Evolutionary conservation across 2,113 vertebrate genomes (phyloP).

Genomic region (Syrmaticus mikado): DNA sequence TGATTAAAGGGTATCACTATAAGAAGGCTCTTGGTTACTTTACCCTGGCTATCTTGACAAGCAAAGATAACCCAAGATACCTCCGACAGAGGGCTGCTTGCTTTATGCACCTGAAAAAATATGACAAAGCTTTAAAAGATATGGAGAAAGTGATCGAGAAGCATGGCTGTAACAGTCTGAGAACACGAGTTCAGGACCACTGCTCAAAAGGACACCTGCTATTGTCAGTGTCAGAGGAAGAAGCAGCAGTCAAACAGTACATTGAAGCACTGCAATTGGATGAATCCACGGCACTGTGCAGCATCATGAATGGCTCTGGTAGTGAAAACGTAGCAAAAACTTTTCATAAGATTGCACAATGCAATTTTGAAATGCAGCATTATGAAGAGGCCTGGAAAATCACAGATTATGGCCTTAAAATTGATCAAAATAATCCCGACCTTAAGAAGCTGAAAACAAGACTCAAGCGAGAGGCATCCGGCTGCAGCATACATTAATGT

Average conservation of each 20-base stretch:
- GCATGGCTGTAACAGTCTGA: constrained; percentile 33
- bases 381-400: constrained; percentile 83
- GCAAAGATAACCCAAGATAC: constrained; percentile 47
- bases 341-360: constrained; percentile 79
- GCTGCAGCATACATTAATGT: constrained; percentile 86
- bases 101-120: constrained; percentile 78
- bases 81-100: constrained; percentile 84
- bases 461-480: constrained; percentile 81
- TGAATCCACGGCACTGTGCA: constrained; percentile 68
- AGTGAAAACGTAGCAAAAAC: constrained; percentile 62
- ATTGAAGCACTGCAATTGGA: constrained; percentile 82
- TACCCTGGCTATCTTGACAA: constrained; percentile 81
- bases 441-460: constrained; percentile 84
- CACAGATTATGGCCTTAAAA: constrained; percentile 81
- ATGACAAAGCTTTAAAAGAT: constrained; percentile 80
- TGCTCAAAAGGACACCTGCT: constrained; percentile 84
- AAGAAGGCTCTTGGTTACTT: constrained; percentile 81
- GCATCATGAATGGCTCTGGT: constrained; percentile 76
- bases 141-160: constrained; percentile 81
- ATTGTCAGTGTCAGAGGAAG: constrained; percentile 76
- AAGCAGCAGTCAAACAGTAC: constrained; percentile 82
- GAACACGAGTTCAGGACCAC: constrained; percentile 76
- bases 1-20: constrained; percentile 68
- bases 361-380: constrained; percentile 73
- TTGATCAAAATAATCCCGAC: constrained; percentile 79